A percentile compares a stretch with the other conserved stretches of the same genome.
Evolutionary conservation across 2,888 invertebrate species (phyloP).

Genomic region (Steinernema scapterisci): DNA sequence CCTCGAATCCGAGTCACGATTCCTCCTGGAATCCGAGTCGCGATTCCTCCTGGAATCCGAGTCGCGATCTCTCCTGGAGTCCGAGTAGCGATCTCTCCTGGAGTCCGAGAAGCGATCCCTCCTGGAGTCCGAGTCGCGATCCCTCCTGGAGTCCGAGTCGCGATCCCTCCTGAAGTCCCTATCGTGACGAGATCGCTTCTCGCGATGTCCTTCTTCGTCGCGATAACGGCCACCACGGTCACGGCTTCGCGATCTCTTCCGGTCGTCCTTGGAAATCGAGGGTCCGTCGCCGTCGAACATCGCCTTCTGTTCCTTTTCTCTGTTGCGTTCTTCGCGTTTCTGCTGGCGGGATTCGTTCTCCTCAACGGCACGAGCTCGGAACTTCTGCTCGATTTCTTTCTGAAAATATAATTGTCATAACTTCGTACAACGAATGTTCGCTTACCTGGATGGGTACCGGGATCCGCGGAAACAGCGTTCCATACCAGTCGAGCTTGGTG

Average conservation of each 20-base stretch:
- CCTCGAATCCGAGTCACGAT: no score
- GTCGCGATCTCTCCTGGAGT: background rate
- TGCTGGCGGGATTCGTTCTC: conserved; percentile 2
- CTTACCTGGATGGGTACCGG: conserved; percentile 85
- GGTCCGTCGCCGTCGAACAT: conserved; percentile 33
- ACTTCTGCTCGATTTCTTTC: conserved; percentile 65
- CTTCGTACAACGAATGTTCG: background rate
- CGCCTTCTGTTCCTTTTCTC: conserved; percentile 16
- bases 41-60: no score
- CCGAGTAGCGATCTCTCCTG: background rate
- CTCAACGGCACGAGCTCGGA: conserved; percentile 54
- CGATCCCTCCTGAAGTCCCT: no score
- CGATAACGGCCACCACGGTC: background rate
- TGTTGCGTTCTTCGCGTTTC: conserved; percentile 25
- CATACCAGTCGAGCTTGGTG: conserved; percentile 90
- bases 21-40: no score
- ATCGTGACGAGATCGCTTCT: conserved; percentile 29
- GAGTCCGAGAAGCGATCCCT: background rate
- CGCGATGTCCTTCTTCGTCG: conserved; percentile 31
- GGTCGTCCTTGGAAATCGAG: conserved; percentile 18
- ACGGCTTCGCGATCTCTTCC: conserved; percentile 25
- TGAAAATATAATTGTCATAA: conserved; percentile 42
- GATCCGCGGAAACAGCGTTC: conserved; percentile 95
- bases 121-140: background rate
- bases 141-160: background rate